A percentile compares a stretch with the other conserved stretches of the same genome.
Evolutionary conservation across 1,140 invertebrate species (phyloP).

Genomic region (Drosophila pruinosa): DNA sequence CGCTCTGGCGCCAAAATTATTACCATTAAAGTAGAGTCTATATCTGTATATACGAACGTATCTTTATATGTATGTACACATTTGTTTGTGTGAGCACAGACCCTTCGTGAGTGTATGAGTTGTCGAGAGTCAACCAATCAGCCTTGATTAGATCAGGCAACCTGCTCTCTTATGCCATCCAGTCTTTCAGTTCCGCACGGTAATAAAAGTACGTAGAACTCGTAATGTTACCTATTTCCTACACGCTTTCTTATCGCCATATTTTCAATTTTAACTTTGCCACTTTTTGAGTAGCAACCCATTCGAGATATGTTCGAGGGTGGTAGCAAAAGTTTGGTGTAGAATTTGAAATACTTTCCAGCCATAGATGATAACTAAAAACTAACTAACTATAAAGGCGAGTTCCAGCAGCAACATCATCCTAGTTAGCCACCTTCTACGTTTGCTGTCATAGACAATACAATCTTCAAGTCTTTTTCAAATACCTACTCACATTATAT

Average conservation of each 20-base stretch:
- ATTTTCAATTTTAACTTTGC: background rate
- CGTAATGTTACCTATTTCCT: background rate
- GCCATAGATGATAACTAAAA: no score
- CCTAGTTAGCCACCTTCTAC: no score
- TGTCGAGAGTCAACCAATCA: background rate
- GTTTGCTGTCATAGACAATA: no score
- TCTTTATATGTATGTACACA: constrained; percentile 26
- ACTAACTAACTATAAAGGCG: no score
- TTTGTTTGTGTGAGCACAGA: background rate
- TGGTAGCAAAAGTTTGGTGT: background rate
- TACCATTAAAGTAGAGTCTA: constrained; percentile 58
- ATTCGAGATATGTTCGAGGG: background rate
- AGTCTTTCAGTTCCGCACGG: background rate
- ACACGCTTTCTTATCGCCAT: constrained; percentile 12
- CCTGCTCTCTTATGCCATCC: background rate
- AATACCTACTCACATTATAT: no score
- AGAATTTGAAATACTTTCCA: no score
- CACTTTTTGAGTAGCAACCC: background rate
- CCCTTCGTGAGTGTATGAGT: background rate
- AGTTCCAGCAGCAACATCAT: no score
- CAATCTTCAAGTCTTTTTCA: no score
- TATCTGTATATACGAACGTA: constrained; percentile 25
- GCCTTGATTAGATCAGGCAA: constrained; percentile 11
- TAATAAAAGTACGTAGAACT: background rate
- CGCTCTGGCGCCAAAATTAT: constrained; percentile 73